Conservation (phyloP, 2,888 invertebrate species). For the Pocota personata region DNA sequence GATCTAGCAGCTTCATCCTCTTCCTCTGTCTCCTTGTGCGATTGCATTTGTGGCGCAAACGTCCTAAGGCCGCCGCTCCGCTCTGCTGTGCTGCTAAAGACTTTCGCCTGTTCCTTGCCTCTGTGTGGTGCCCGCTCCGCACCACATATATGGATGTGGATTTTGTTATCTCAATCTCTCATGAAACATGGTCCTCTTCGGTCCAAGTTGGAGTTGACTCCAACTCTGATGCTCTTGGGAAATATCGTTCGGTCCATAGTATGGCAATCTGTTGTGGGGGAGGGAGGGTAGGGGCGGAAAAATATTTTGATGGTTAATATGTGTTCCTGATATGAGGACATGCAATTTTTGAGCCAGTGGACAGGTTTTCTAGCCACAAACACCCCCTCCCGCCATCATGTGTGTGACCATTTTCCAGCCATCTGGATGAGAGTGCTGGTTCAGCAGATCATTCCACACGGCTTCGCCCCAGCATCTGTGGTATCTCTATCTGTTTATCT, state of each 20-base stretch:
- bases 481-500: constrained; percentile 71
- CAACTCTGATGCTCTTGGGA: constrained; percentile 56
- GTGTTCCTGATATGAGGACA: constrained; percentile 73
- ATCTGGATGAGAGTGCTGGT: constrained; percentile 50
- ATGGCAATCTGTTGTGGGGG: constrained; percentile 20
- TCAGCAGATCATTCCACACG: neutral
- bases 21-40: neutral
- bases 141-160: constrained; percentile 64
- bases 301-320: constrained; percentile 72
- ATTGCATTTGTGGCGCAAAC: constrained; percentile 11
- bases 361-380: constrained; percentile 64
- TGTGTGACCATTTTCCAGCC: constrained; percentile 58
- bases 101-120: constrained; percentile 38
- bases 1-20: constrained; percentile 46
- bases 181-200: constrained; percentile 66
- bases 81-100: constrained; percentile 5
- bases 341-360: constrained; percentile 67
- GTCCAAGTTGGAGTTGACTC: constrained; percentile 24
- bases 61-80: constrained; percentile 13
- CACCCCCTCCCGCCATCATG: neutral
- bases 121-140: constrained; percentile 14
- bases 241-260: constrained; percentile 50
- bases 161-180: constrained; percentile 73
- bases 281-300: neutral
- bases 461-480: constrained; percentile 28